These are phyloP conservation scores for Antheraea mylitta DNA, from an alignment of 1,140 invertebrate genomes.

Conservation along the genomic window DNA sequence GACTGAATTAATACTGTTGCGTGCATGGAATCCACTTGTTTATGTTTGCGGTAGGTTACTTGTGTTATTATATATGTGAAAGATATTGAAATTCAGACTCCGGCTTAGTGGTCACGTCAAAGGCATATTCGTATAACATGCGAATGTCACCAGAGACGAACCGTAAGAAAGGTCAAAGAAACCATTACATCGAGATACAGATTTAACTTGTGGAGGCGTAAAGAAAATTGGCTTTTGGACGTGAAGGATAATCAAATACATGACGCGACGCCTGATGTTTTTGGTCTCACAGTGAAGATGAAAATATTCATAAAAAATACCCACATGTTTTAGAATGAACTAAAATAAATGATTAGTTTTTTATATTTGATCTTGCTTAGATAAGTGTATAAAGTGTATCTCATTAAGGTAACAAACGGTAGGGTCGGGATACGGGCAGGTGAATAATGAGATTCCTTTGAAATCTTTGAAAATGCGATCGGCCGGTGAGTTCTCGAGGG, in stretches of 20 bases:
- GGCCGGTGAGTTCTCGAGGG: slow-evolving; percentile 37
- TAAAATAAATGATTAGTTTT: slow-evolving; percentile 4
- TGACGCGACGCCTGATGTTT: slow-evolving; percentile 26
- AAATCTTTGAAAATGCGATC: slow-evolving; percentile 42
- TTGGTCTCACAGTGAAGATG: slow-evolving; percentile 42
- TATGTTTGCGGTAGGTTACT: slow-evolving; percentile 16
- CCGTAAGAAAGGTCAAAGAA: slow-evolving; percentile 55
- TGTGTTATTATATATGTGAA: slow-evolving; percentile 19
- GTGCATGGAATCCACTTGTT: slow-evolving; percentile 34
- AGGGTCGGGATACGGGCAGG: slow-evolving; percentile 53
- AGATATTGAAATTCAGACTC: slow-evolving; percentile 21
- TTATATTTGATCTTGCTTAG: slow-evolving; percentile 14
- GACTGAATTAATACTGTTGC: slow-evolving; percentile 52
- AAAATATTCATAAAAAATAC: slow-evolving; percentile 6
- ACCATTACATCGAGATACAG: slow-evolving; percentile 50
- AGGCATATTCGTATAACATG: slow-evolving; percentile 37
- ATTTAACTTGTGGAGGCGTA: slow-evolving; percentile 52
- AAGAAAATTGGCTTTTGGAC: slow-evolving; percentile 54
- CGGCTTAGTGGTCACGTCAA: slow-evolving; percentile 44
- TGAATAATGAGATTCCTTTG: slow-evolving; percentile 56
- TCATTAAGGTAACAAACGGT: slow-evolving; percentile 38
- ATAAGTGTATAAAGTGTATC: slow-evolving; percentile 28
- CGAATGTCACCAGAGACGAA: slow-evolving; percentile 49
- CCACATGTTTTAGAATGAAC: neutral
- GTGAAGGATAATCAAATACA: slow-evolving; percentile 47